Base-by-base conservation (phyloP, 2,797 vertebrate genomes). In the Neostethus bicornis region DNA sequence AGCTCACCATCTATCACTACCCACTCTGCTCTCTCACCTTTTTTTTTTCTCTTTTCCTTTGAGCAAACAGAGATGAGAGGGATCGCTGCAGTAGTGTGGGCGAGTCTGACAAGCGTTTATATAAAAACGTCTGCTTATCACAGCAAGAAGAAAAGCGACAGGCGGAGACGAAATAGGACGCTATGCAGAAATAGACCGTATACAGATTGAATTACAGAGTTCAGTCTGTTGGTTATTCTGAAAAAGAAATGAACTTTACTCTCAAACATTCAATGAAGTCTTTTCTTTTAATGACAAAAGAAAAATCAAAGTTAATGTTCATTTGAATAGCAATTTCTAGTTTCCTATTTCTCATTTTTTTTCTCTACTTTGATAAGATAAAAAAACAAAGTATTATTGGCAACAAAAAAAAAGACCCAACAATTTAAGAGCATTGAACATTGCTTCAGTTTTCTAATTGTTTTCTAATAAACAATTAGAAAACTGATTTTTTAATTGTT, bases 91-190 rank as follows among this genome's bases (percentile, higher is more conserved):
- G 69, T 63, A 73, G 59, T 73, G 77, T 83, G 76, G 75, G 73
- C 63, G 78, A 85, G 63, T 63, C 71, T 81, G 61, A 75, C 51
- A 63, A 71, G 66, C 44, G 51, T 70, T 82, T 76, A 82, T 63
- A 65, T 76, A 84, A 84, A 57, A 69, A 55, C 60, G 75, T 77
- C 61, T 70, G 52, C 66, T 81, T 73, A 83, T 81, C 75, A 73
- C 47, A 81, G 57, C 49, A 64, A 70, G 59, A 60, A 7, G 62
- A 44, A 57, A 53, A 51, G 29, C 49, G 9, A 62, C 3, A 51
- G 19, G 50, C 31, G 29, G 21, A 39, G 35, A 49, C 32, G 35
- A 60, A 20, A 26, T 6, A 13, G 34, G 10, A 28, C 43, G 26
- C 20, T 50, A 26, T 37, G 21, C 17, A 35, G 34, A 24, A 21